phyloP scores from a whole-genome alignment of 2,888 invertebrate species.

The Acholoe squamosa region DNA sequence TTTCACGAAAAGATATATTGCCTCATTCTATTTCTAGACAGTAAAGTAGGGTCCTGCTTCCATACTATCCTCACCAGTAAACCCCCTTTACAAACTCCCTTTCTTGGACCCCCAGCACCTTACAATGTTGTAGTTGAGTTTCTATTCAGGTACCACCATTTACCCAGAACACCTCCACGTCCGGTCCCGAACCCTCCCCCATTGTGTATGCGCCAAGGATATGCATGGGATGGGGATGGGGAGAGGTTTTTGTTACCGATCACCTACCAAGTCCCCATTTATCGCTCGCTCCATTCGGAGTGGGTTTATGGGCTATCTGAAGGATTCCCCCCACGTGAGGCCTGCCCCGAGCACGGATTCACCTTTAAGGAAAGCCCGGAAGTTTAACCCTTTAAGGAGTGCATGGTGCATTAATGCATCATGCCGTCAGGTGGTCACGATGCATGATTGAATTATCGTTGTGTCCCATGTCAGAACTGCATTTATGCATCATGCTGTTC shows the following conservation, averaged over 20 bases:
- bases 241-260: slow-evolving; percentile 48
- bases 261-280: slow-evolving; percentile 18
- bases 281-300: slow-evolving; percentile 23
- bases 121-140: slow-evolving; percentile 9
- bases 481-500: too few relatives aligned
- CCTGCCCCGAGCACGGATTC: background rate
- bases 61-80: too few relatives aligned
- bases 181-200: background rate
- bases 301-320: background rate
- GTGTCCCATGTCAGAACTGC: too few relatives aligned
- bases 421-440: too few relatives aligned
- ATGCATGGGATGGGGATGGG: background rate
- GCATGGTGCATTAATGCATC: too few relatives aligned
- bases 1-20: too few relatives aligned
- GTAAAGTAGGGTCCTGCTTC: too few relatives aligned
- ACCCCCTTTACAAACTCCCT: background rate
- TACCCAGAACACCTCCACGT: background rate
- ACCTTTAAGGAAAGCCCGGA: background rate
- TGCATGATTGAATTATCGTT: too few relatives aligned
- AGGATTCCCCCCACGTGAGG: background rate
- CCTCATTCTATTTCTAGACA: too few relatives aligned
- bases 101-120: background rate
- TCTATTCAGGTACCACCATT: background rate
- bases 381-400: too few relatives aligned
- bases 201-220: background rate